Evolutionary conservation across 2,113 vertebrate genomes (phyloP), one percentile per base, ranked within the genome.

Genomic region (Acinonyx jubatus): DNA sequence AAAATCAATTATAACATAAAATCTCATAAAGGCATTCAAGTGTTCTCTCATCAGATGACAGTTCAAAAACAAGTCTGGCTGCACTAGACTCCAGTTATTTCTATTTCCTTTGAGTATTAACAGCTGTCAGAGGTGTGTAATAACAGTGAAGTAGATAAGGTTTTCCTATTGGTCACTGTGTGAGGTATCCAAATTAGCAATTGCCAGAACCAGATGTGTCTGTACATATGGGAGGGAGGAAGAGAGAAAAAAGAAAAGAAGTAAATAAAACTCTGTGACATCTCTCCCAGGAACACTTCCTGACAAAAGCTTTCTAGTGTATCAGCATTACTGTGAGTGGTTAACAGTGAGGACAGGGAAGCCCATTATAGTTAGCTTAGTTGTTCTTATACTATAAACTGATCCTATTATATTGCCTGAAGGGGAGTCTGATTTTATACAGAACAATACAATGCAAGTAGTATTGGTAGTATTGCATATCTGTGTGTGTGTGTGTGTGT

Each of bases 1-100:
- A 97, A 97, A 87, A 96, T 97, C 94, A 98, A 81, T 97, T 94
- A 84, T 69, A 92, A 92, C 76, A 90, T 96, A 93, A 90, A 98
- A 95, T 92, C n/a, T 96, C 27, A 19, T 91, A 88, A 96, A 94
- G 18, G 10, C 23, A 74, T 91, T 97, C 79, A 95, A 82, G 27
- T 45, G 38, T 85, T 93, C 48, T 78, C 71, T 94, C 45, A 48
- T 96, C 81, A 93, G 80, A 80, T 68, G 36, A 81, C 38, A 86
- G 50, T 74, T 86, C 48, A 89, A 88, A 97, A 95, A 48, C 14
- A 55, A 78, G 18, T 71, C 79, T 96, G 84, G 73, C 2, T 71
- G 18, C n/a, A 50, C 66, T 69, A 90, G 48, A 81, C 38, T n/a
- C 4, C 45, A n/a, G 14, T 55, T 96, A 52, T 84, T 95, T 87